Percentiles rank a stretch among this genome's conserved stretches.
Evolutionary conservation across 92 coral and sea anemone species (phyloP).

Genomic region (Epizoanthus illoricatus): DNA sequence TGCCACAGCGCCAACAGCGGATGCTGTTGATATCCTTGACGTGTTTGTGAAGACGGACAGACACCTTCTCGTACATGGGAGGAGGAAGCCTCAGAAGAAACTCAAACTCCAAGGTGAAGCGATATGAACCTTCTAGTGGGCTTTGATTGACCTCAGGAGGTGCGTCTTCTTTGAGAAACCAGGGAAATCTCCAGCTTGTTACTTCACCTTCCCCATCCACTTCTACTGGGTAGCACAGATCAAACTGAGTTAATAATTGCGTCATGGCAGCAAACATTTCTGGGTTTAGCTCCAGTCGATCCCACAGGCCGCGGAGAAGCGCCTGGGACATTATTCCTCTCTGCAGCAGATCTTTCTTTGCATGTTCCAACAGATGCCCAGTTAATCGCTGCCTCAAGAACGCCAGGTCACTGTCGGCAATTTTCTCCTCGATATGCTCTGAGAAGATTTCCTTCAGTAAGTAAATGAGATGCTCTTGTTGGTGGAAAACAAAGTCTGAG

Average conservation of each 20-base stretch:
- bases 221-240: conserved; percentile 53
- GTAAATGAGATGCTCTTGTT: conserved; percentile 56
- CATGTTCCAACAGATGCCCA: conserved; percentile 21
- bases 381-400: conserved; percentile 30
- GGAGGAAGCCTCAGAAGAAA: conserved; percentile 54
- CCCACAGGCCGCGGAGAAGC: conserved; percentile 52
- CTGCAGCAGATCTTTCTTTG: conserved; percentile 47
- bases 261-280: conserved; percentile 58
- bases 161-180: conserved; percentile 55
- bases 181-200: conserved; percentile 61
- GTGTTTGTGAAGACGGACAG: conserved; percentile 56
- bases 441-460: conserved; percentile 60
- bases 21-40: conserved; percentile 53
- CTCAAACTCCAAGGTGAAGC: conserved; percentile 56
- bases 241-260: conserved; percentile 62
- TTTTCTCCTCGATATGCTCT: conserved; percentile 28
- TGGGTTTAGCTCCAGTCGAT: conserved; percentile 40
- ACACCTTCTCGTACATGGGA: conserved; percentile 55
- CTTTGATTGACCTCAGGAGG: background rate
- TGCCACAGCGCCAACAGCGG: conserved; percentile 59
- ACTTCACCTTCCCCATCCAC: conserved; percentile 14
- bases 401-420: background rate
- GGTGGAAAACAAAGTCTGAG: conserved; percentile 62
- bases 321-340: conserved; percentile 58
- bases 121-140: background rate